These are phyloP conservation scores for Eugnorisma glareosa DNA, from an alignment of 2,888 invertebrate species.

Conservation along the genomic window DNA sequence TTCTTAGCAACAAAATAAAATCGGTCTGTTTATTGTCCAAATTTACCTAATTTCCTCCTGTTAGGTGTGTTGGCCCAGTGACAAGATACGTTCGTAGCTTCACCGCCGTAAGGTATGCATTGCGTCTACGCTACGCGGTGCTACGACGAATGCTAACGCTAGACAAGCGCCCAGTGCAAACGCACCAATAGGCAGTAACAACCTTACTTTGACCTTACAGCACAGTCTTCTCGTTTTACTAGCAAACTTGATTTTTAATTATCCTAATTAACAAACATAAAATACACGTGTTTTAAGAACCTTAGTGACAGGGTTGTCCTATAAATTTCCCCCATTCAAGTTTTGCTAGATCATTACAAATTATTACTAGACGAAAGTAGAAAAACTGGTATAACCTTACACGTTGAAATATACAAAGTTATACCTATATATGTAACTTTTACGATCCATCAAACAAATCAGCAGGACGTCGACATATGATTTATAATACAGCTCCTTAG, in stretches of 20 bases:
- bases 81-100: neutral
- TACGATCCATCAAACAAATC: conserved; percentile 30
- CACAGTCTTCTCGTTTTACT: conserved; percentile 15
- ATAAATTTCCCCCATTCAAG: conserved; percentile 38
- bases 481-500: conserved; percentile 40
- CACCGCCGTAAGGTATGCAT: neutral
- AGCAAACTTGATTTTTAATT: conserved; percentile 53
- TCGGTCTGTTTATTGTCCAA: neutral
- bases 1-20: neutral
- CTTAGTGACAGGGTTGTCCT: neutral
- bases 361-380: conserved; percentile 50
- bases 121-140: neutral
- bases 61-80: neutral
- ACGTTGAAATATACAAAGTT: conserved; percentile 6
- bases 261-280: conserved; percentile 29
- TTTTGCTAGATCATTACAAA: conserved; percentile 30
- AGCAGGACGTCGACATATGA: conserved; percentile 29
- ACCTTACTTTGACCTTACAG: conserved; percentile 33
- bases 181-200: conserved; percentile 4
- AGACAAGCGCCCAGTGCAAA: conserved; percentile 14
- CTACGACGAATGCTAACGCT: neutral
- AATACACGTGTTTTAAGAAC: conserved; percentile 10
- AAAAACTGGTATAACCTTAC: conserved; percentile 39
- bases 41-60: neutral
- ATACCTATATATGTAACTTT: conserved; percentile 24